Conservation (phyloP, 2,113 vertebrate species). For the Neoarius graeffei region DNA sequence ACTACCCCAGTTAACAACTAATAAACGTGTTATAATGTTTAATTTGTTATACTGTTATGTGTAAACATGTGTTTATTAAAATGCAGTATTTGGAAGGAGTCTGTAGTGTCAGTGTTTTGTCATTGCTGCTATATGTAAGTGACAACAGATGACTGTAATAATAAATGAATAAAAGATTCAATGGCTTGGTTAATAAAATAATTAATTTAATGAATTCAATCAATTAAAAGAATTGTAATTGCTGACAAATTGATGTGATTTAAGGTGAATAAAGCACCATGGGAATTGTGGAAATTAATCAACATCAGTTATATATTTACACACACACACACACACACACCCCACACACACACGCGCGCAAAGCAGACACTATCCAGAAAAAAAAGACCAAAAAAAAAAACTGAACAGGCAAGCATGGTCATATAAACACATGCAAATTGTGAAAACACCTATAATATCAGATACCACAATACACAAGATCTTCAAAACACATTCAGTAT, state of each 20-base stretch:
- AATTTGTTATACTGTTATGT: background rate
- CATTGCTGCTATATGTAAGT: background rate
- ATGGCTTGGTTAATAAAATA: background rate
- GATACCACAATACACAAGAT: background rate
- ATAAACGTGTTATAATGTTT: background rate
- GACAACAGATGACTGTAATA: background rate
- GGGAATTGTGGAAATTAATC: background rate
- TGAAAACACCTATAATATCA: constrained; percentile 11
- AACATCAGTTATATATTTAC: background rate
- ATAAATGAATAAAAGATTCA: background rate
- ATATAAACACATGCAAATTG: background rate
- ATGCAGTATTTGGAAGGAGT: background rate
- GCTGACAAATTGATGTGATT: background rate
- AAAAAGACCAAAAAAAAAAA: too few relatives aligned
- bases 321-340: background rate
- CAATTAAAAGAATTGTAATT: background rate
- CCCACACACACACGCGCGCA: background rate
- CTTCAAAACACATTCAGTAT: background rate
- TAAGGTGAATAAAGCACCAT: background rate
- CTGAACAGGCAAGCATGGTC: background rate
- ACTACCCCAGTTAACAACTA: background rate
- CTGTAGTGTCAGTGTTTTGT: background rate
- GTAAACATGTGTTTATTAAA: background rate
- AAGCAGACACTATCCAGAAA: background rate
- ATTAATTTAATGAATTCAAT: background rate